Percentiles rank a stretch among this genome's conserved stretches.
These are phyloP conservation scores for Hylyphantes graminicola DNA, from an alignment of 1,140 invertebrate genomes.

Conservation along the genomic window DNA sequence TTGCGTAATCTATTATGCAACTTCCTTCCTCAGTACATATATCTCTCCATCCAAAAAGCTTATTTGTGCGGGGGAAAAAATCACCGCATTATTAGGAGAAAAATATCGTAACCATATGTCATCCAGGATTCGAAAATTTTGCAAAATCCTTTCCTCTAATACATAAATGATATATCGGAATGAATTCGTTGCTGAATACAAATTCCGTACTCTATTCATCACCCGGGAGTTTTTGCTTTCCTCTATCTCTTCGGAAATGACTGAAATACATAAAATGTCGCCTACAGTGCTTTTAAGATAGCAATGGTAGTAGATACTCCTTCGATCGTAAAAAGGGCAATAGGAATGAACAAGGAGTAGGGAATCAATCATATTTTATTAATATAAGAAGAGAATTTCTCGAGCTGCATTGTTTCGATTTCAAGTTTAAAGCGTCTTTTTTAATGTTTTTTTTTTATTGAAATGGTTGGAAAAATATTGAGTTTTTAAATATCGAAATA, in stretches of 20 bases:
- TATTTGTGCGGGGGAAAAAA: neutral
- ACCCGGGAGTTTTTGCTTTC: constrained; percentile 18
- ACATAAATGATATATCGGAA: constrained; percentile 44
- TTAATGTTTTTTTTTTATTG: no score
- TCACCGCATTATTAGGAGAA: constrained; percentile 32
- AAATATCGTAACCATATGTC: constrained; percentile 13
- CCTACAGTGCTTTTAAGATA: constrained; percentile 26
- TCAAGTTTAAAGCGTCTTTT: neutral
- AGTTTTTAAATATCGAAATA: no score
- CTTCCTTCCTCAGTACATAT: no score
- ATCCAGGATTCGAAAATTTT: constrained; percentile 12
- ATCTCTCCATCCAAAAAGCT: neutral
- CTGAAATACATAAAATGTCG: constrained; percentile 37
- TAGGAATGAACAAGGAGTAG: neutral
- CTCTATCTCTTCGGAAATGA: neutral
- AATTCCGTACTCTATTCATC: constrained; percentile 31
- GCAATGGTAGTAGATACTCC: constrained; percentile 14
- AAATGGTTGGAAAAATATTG: no score
- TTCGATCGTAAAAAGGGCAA: neutral
- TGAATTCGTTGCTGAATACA: constrained; percentile 40
- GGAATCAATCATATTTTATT: constrained; percentile 35
- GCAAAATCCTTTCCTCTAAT: constrained; percentile 12
- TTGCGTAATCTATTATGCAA: no score
- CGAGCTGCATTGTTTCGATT: constrained; percentile 5
- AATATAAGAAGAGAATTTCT: constrained; percentile 2